Evolutionary conservation across 2,113 vertebrate species (phyloP).

Genomic region (Sprattus sprattus): DNA sequence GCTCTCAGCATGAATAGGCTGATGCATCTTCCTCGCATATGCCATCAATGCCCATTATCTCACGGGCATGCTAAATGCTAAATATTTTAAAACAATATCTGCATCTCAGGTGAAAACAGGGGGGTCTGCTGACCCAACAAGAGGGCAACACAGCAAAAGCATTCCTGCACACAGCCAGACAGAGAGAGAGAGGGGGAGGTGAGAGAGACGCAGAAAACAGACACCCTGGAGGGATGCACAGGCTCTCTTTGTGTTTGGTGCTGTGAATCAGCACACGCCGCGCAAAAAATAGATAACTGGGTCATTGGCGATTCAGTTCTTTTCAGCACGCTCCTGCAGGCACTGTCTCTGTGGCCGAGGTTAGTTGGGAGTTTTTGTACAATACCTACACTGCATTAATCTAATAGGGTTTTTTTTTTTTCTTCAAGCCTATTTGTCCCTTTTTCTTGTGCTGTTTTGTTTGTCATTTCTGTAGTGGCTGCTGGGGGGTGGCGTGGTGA

Average conservation of each 20-base stretch:
- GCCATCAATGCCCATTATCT: neutral
- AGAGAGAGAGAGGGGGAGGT: neutral
- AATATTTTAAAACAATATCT: neutral
- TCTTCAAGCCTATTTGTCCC: neutral
- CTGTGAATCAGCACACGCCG: conserved; percentile 41
- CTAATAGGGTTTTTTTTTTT: neutral
- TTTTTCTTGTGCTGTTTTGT: neutral
- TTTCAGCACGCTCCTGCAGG: conserved; percentile 43
- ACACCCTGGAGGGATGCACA: conserved; percentile 22
- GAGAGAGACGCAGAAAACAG: conserved; percentile 15
- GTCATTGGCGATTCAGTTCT: conserved; percentile 42
- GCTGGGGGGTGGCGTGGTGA: neutral
- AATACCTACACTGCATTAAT: conserved; percentile 16
- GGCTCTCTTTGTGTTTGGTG: conserved; percentile 35
- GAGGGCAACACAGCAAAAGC: neutral
- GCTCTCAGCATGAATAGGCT: neutral
- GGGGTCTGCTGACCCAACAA: neutral
- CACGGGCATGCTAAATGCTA: neutral
- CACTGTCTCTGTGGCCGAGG: conserved; percentile 22
- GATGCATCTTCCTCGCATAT: neutral
- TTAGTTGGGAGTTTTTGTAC: conserved; percentile 1
- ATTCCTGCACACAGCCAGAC: neutral
- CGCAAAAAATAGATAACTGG: conserved; percentile 42
- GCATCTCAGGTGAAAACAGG: neutral
- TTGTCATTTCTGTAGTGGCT: neutral